phyloP scores from a whole-genome alignment of 2,888 invertebrate genomes.

The Argynnis bischoffii region DNA sequence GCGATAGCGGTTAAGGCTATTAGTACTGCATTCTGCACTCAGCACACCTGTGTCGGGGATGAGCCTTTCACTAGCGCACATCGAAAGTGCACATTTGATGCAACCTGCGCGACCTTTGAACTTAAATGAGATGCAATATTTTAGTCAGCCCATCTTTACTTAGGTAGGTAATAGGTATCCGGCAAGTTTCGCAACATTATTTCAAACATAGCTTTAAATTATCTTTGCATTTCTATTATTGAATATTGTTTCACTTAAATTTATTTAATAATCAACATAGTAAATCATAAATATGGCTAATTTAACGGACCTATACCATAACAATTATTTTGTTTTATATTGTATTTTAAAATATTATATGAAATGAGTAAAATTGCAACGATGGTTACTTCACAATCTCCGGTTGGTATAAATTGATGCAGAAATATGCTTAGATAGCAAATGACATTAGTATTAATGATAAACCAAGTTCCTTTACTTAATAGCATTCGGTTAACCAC shows the following conservation, averaged over 20 bases:
- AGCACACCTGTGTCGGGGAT: slow-evolving; percentile 60
- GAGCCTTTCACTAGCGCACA: slow-evolving; percentile 77
- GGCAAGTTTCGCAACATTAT: slow-evolving; percentile 3
- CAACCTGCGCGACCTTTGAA: slow-evolving; percentile 65
- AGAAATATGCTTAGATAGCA: slow-evolving; percentile 59
- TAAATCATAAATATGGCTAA: too few species aligned
- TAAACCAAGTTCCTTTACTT: slow-evolving; percentile 57
- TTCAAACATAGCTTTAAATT: background rate
- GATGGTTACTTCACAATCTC: too few species aligned
- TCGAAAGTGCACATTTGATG: slow-evolving; percentile 79
- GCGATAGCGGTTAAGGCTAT: slow-evolving; percentile 49
- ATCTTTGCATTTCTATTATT: background rate
- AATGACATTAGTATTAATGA: slow-evolving; percentile 54
- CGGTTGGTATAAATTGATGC: slow-evolving; percentile 49
- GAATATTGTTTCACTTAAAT: background rate
- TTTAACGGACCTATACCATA: too few species aligned
- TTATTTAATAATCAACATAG: background rate
- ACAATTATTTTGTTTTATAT: too few species aligned
- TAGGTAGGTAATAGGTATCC: slow-evolving; percentile 15
- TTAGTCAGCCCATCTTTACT: slow-evolving; percentile 33
- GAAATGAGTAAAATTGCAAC: too few species aligned
- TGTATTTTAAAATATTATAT: too few species aligned
- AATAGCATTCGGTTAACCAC: slow-evolving; percentile 68
- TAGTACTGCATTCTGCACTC: slow-evolving; percentile 36
- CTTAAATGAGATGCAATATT: slow-evolving; percentile 49